These are phyloP conservation scores for Oryzias celebensis DNA, from an alignment of 2,113 vertebrate genomes.

Conservation along the genomic window DNA sequence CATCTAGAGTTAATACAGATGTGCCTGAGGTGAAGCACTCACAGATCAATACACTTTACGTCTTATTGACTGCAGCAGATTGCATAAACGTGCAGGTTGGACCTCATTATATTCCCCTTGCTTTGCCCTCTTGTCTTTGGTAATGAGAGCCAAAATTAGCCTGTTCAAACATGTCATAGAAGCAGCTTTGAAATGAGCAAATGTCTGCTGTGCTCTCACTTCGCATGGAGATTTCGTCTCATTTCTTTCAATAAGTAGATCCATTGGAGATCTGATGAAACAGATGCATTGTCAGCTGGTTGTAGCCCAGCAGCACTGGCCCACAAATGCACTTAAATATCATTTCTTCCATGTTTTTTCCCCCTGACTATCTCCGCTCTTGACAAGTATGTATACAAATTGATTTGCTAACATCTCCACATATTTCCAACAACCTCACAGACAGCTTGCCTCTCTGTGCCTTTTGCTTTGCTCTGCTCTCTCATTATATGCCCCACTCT, in stretches of 20 bases:
- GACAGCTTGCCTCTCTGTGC: background rate
- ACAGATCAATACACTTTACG: constrained; percentile 58
- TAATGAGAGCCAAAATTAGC: constrained; percentile 2
- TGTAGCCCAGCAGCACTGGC: constrained; percentile 19
- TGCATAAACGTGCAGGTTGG: constrained; percentile 41
- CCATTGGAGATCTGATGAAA: constrained; percentile 27
- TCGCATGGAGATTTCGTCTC: background rate
- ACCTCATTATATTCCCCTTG: constrained; percentile 42
- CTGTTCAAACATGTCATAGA: background rate
- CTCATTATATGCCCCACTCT: constrained; percentile 38
- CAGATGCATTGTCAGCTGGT: constrained; percentile 18
- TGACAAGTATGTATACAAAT: constrained; percentile 23
- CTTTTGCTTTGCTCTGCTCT: constrained; percentile 4
- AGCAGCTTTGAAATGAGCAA: background rate
- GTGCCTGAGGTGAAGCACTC: constrained; percentile 45
- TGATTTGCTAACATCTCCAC: constrained; percentile 19
- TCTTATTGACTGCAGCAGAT: constrained; percentile 53
- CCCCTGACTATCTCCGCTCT: background rate
- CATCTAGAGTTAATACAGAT: constrained; percentile 44
- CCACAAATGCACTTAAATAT: constrained; percentile 20
- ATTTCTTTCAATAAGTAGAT: constrained; percentile 11
- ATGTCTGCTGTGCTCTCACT: background rate
- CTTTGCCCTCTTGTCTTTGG: constrained; percentile 2
- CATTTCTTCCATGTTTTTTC: constrained; percentile 10
- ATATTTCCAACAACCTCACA: constrained; percentile 19